A percentile compares a stretch with the other conserved stretches of the same genome.
Evolutionary conservation across 1,140 invertebrate genomes (phyloP).

Genomic region (Adelges cooleyi): DNA sequence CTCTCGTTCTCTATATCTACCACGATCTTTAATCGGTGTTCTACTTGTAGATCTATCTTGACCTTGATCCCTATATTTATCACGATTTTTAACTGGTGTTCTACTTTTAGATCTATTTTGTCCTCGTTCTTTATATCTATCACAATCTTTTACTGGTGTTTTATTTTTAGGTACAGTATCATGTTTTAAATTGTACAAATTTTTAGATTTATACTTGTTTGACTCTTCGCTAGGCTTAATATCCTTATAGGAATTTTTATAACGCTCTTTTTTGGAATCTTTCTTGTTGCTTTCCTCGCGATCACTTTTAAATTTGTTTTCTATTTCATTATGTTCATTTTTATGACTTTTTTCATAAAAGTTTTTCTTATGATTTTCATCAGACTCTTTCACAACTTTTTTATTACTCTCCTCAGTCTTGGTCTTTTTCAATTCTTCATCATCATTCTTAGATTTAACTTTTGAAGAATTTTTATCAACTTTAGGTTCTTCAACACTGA

Average conservation of each 20-base stretch:
- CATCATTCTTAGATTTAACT: conserved; percentile 19
- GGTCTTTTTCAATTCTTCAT: background rate
- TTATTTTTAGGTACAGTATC: background rate
- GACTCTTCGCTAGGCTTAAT: background rate
- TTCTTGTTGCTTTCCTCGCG: background rate
- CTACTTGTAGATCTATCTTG: conserved; percentile 3
- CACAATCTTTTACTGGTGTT: too few species aligned
- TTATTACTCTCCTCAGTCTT: background rate
- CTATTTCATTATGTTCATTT: conserved; percentile 10
- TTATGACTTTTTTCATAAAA: conserved; percentile 28
- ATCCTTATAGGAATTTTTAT: background rate
- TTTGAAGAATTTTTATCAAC: conserved; percentile 26
- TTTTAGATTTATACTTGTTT: background rate
- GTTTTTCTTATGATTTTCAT: conserved; percentile 28
- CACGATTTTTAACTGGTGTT: too few species aligned
- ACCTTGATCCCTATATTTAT: background rate
- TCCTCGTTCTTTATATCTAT: conserved; percentile 1
- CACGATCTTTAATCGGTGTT: too few species aligned
- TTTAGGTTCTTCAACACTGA: background rate
- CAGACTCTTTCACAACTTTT: conserved; percentile 7
- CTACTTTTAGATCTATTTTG: background rate
- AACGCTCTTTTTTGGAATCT: background rate
- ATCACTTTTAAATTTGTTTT: conserved; percentile 10
- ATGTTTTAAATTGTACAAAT: background rate
- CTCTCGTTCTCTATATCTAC: conserved; percentile 2